phyloP scores from a whole-genome alignment of 2,113 vertebrate genomes.

The Carettochelys insculpta region DNA sequence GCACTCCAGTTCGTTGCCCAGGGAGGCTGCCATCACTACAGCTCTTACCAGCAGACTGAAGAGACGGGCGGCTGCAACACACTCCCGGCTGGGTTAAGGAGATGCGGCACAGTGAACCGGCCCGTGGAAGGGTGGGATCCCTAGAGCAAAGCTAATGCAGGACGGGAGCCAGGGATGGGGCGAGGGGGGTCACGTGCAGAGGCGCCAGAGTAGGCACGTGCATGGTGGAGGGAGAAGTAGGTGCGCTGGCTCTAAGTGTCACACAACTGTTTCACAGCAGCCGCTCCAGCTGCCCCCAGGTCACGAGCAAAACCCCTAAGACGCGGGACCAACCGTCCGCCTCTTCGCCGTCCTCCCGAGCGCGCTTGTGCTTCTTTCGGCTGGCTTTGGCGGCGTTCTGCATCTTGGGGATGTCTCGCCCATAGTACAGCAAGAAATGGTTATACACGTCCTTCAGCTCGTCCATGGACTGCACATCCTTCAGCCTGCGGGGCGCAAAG shows the following conservation, averaged over 20 bases:
- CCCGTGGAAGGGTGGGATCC: too few relatives aligned
- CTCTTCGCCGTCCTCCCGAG: slow-evolving; percentile 88
- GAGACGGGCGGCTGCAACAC: not conserved
- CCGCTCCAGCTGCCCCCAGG: not conserved
- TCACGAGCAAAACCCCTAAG: not conserved
- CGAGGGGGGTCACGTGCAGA: not conserved
- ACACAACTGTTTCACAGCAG: not conserved
- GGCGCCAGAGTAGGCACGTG: not conserved
- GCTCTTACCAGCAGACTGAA: too few relatives aligned
- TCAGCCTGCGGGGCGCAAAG: slow-evolving; percentile 79
- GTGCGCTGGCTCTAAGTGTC: not conserved
- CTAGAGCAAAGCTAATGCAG: too few relatives aligned
- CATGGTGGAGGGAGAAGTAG: fast-evolving
- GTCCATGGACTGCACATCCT: slow-evolving; percentile 96
- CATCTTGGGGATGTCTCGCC: slow-evolving; percentile 98
- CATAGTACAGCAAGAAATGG: slow-evolving; percentile 97
- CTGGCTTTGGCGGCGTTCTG: slow-evolving; percentile 91
- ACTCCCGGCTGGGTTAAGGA: not conserved
- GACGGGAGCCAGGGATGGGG: too few relatives aligned
- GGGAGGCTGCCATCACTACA: too few relatives aligned
- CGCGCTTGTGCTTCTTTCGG: slow-evolving; percentile 91
- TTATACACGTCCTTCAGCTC: slow-evolving; percentile 96
- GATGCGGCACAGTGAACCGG: too few relatives aligned
- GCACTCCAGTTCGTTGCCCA: too few relatives aligned
- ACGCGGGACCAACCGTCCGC: slow-evolving; percentile 76